Conservation (phyloP, 35 echinoderm and acorn worm species). For the Apostichopus japonicus region DNA sequence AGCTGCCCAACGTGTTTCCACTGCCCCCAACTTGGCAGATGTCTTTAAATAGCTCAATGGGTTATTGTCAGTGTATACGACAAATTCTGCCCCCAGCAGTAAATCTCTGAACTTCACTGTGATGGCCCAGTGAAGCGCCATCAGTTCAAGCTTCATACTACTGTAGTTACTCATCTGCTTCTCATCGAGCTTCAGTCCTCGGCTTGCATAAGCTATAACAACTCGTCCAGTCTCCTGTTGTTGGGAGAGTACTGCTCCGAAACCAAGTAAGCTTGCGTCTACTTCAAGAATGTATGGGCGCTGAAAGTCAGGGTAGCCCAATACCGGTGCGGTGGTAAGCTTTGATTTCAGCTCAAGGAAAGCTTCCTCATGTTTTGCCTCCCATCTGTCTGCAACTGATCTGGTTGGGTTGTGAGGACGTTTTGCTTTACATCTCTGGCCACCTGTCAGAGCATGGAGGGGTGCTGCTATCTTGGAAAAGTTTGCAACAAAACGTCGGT, state of each 20-base stretch:
- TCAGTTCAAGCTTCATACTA: slow-evolving; percentile 80
- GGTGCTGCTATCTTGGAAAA: slow-evolving; percentile 76
- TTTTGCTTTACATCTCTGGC: background rate
- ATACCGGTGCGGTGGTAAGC: background rate
- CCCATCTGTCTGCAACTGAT: slow-evolving; percentile 55
- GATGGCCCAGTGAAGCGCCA: slow-evolving; percentile 79
- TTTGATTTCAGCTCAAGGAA: slow-evolving; percentile 10
- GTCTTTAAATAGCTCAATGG: slow-evolving; percentile 67
- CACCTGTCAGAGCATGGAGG: slow-evolving; percentile 62
- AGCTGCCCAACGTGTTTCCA: slow-evolving; percentile 67
- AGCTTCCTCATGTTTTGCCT: slow-evolving; percentile 48
- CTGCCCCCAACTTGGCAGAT: slow-evolving; percentile 69
- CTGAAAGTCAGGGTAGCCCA: slow-evolving; percentile 22
- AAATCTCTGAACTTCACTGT: slow-evolving; percentile 46
- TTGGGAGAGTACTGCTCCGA: slow-evolving; percentile 83
- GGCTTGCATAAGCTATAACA: slow-evolving; percentile 77
- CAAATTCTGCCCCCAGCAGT: slow-evolving; percentile 56
- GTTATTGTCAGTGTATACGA: slow-evolving; percentile 76
- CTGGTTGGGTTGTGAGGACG: slow-evolving; percentile 20
- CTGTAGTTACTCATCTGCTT: slow-evolving; percentile 71
- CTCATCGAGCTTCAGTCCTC: slow-evolving; percentile 53
- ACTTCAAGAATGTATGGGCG: background rate
- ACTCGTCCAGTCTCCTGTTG: slow-evolving; percentile 32
- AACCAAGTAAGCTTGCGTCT: slow-evolving; percentile 62
- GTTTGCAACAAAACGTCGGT: slow-evolving; percentile 67